Percentiles rank a stretch among this genome's conserved stretches.
Conservation (phyloP, 2,113 vertebrate species). For the Petaurus breviceps region DNA sequence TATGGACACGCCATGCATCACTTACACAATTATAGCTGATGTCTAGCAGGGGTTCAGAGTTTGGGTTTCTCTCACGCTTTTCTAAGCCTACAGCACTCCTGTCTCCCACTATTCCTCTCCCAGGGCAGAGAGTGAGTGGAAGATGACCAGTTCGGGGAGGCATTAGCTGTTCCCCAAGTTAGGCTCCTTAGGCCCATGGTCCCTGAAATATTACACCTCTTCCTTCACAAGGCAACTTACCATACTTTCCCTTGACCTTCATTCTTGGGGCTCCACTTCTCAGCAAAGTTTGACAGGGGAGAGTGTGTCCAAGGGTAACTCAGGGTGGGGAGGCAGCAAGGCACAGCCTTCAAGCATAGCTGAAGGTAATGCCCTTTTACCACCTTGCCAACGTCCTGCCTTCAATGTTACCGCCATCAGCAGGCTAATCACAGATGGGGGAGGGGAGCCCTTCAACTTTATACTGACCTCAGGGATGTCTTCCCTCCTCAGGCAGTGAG, state of each 20-base stretch:
- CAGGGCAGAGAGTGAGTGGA: not conserved
- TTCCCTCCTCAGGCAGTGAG: not conserved
- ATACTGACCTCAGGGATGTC: not conserved
- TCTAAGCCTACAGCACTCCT: not conserved
- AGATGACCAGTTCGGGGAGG: not conserved
- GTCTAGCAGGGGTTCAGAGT: not conserved
- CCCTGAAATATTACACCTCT: not conserved
- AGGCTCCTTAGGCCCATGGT: not conserved
- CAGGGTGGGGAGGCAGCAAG: not conserved
- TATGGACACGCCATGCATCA: not conserved
- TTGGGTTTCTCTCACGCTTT: not conserved
- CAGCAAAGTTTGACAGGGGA: not conserved
- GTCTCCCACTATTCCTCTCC: not conserved
- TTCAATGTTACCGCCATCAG: not conserved
- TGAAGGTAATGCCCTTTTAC: not conserved
- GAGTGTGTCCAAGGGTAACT: not conserved
- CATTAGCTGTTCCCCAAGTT: not conserved
- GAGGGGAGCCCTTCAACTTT: not conserved
- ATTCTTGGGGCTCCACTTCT: not conserved
- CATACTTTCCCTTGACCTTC: not conserved
- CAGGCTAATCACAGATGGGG: too few species aligned
- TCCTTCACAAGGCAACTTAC: not conserved
- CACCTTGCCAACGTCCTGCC: not conserved
- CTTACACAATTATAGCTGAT: not conserved
- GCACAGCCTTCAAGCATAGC: not conserved